A percentile compares a stretch with the other conserved stretches of the same genome.
Conservation (phyloP, 2,797 vertebrate species). For the Pantherophis vulpinus region DNA sequence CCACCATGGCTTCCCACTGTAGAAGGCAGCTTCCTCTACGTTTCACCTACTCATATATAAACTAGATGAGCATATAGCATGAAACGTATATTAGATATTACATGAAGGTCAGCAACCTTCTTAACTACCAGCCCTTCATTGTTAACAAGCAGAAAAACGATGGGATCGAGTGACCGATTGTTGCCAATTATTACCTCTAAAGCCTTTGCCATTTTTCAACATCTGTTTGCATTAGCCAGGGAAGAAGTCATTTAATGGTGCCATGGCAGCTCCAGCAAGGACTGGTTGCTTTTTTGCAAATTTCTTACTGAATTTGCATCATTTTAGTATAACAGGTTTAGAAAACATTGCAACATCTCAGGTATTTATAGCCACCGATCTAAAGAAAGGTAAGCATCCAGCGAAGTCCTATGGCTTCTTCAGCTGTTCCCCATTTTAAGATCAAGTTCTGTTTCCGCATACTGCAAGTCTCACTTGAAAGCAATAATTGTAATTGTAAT, state of each 20-base stretch:
- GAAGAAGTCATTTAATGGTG: neutral
- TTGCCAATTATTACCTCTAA: neutral
- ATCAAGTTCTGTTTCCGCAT: neutral
- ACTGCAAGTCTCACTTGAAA: neutral
- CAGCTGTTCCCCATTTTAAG: neutral
- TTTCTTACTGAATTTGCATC: neutral
- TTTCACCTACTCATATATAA: neutral
- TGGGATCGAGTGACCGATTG: neutral
- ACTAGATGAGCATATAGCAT: neutral
- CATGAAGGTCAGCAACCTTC: neutral
- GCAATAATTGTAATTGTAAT: neutral
- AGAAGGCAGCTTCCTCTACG: neutral
- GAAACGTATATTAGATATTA: neutral
- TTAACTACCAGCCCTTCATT: neutral
- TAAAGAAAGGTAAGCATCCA: neutral
- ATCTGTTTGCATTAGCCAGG: neutral
- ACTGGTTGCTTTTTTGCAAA: neutral
- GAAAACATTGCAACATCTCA: neutral
- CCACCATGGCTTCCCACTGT: neutral
- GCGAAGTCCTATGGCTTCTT: neutral
- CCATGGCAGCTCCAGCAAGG: neutral
- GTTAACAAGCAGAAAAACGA: neutral
- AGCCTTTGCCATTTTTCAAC: neutral
- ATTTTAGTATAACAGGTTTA: neutral
- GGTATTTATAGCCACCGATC: neutral